phyloP scores from a whole-genome alignment of 2,888 invertebrate genomes.

The Clepsis dumicolana region DNA sequence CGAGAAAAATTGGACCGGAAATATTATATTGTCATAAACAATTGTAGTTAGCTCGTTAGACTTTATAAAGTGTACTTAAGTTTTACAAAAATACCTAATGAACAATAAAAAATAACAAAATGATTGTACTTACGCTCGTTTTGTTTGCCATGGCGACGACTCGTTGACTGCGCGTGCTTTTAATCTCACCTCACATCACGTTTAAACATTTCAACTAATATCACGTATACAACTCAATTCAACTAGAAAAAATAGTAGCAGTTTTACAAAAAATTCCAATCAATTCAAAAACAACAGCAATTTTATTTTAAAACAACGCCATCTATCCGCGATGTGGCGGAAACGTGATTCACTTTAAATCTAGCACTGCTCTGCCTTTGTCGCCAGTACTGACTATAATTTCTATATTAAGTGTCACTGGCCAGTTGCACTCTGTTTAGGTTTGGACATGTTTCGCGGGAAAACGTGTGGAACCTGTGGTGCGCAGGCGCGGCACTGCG shows the following conservation, averaged over 20 bases:
- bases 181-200: conserved; percentile 24
- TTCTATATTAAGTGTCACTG: background rate
- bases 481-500: conserved; percentile 25
- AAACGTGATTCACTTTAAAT: background rate
- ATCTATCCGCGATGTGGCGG: conserved; percentile 5
- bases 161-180: background rate
- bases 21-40: too few relatives aligned
- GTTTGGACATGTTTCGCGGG: conserved; percentile 1
- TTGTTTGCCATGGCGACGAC: conserved; percentile 21
- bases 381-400: too few relatives aligned
- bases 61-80: too few relatives aligned
- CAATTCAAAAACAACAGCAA: background rate
- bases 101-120: conserved; percentile 1
- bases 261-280: background rate
- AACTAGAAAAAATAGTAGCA: background rate
- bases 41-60: too few relatives aligned
- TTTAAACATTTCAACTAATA: background rate
- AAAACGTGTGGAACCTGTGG: conserved; percentile 21
- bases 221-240: background rate
- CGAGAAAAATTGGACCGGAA: too few relatives aligned
- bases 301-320: conserved; percentile 14
- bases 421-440: background rate
- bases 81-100: too few relatives aligned
- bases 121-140: conserved; percentile 31
- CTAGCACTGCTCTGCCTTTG: background rate